A percentile compares a stretch with the other conserved stretches of the same genome.
Conservation (phyloP, 2,113 vertebrate species). For the Coryphaenoides rupestris region DNA sequence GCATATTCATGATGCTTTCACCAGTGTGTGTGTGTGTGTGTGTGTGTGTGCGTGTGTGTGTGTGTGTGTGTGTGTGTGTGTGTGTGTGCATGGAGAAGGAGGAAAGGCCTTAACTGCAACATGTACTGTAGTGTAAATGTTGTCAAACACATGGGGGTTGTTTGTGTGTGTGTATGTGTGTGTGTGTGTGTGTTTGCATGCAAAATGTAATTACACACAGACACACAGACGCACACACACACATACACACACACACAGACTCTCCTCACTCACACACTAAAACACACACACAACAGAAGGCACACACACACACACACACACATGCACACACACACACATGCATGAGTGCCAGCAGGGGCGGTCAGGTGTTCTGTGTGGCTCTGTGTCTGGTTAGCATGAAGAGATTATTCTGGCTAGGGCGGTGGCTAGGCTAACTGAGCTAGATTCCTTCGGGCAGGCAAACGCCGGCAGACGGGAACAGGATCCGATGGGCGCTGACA, state of each 20-base stretch:
- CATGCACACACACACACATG: conserved; percentile 3
- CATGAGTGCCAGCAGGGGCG: not conserved
- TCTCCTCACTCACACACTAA: conserved; percentile 8
- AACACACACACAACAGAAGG: conserved; percentile 3
- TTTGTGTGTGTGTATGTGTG: not conserved
- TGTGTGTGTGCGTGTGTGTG: not conserved
- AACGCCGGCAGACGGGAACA: conserved; percentile 46
- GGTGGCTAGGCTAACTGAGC: conserved; percentile 64
- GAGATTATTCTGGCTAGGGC: conserved; percentile 65
- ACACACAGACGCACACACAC: not conserved
- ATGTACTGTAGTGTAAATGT: not conserved
- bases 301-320: conserved; percentile 18
- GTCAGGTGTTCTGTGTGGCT: conserved; percentile 43
- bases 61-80: not conserved
- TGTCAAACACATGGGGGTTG: not conserved
- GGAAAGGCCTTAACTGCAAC: not conserved
- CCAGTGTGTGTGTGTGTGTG: not conserved
- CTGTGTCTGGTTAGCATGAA: conserved; percentile 63
- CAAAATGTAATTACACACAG: conserved; percentile 2
- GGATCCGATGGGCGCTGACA: conserved; percentile 73
- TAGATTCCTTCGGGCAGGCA: conserved; percentile 70
- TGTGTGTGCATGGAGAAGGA: not conserved
- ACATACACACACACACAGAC: conserved; percentile 4
- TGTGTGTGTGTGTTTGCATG: conserved; percentile 13
- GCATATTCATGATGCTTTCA: not conserved